Conservation (phyloP, 2,113 vertebrate genomes). For the Macquaria ambigua region DNA sequence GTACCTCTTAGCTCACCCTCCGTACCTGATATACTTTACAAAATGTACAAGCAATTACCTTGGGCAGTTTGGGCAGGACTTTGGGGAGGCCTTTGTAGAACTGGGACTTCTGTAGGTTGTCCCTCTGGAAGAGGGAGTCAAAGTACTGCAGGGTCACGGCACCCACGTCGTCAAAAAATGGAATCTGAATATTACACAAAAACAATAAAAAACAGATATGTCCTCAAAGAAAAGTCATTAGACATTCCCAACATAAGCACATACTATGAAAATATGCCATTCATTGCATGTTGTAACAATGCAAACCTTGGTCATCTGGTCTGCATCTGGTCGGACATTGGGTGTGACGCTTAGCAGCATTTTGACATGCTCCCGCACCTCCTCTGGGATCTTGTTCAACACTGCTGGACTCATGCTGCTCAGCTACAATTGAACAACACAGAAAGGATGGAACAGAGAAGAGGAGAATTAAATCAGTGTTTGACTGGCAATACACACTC, state of each 20-base stretch:
- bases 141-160: slow-evolving; percentile 97
- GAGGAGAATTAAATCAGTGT: not conserved
- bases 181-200: slow-evolving; percentile 86
- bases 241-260: not conserved
- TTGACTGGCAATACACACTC: not conserved
- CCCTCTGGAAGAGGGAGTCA: slow-evolving; percentile 97
- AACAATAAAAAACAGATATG: not conserved
- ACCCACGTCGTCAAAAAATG: slow-evolving; percentile 98
- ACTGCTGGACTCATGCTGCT: slow-evolving; percentile 90
- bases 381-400: slow-evolving; percentile 92
- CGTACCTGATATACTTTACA: no score
- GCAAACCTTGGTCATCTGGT: slow-evolving; percentile 97
- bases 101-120: slow-evolving; percentile 99
- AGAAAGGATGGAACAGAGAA: not conserved
- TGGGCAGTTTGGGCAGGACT: slow-evolving; percentile 95
- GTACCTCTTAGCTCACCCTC: not conserved
- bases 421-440: slow-evolving; percentile 81
- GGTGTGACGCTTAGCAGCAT: slow-evolving; percentile 95
- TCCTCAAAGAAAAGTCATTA: not conserved
- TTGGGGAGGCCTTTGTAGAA: slow-evolving; percentile 99
- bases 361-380: slow-evolving; percentile 94
- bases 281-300: not conserved
- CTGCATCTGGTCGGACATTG: slow-evolving; percentile 94
- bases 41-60: slow-evolving; percentile 82
- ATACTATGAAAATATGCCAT: rapidly evolving